A percentile compares a stretch with the other conserved stretches of the same genome.
These are phyloP conservation scores for Euura saliciscinereae DNA, from an alignment of 1,140 invertebrate genomes.

Conservation along the genomic window DNA sequence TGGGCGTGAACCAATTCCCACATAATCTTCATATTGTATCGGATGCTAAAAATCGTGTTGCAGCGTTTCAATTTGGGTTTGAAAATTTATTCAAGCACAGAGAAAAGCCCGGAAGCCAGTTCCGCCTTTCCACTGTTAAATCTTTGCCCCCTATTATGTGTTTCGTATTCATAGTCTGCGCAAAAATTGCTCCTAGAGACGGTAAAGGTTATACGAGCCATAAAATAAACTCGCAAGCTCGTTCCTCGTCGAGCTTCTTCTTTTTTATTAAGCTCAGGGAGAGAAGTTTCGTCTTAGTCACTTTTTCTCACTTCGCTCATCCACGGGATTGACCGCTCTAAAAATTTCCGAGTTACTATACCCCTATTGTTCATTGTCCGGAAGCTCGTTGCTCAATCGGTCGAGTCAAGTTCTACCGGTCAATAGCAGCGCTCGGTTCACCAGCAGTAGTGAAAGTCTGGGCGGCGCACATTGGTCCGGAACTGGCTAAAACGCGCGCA, in stretches of 20 bases:
- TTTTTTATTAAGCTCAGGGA: slow-evolving; percentile 41
- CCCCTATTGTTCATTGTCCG: not conserved
- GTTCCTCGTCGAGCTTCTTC: slow-evolving; percentile 26
- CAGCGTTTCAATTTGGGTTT: not conserved
- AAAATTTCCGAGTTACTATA: not conserved
- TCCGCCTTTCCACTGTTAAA: slow-evolving; percentile 35
- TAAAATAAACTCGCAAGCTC: slow-evolving; percentile 40
- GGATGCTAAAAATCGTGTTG: not conserved
- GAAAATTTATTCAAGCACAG: slow-evolving; percentile 2
- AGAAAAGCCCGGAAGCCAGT: not conserved
- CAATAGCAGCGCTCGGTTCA: not conserved
- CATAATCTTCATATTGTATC: slow-evolving; percentile 1
- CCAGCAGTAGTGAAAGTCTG: not conserved
- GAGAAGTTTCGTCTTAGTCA: not conserved
- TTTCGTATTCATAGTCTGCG: slow-evolving; percentile 53
- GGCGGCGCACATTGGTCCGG: no score
- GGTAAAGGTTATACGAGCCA: slow-evolving; percentile 48
- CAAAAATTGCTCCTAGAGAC: slow-evolving; percentile 49
- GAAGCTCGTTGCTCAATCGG: not conserved
- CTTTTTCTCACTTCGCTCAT: not conserved
- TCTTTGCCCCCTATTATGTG: slow-evolving; percentile 36
- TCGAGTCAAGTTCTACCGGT: not conserved
- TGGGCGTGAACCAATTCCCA: not conserved
- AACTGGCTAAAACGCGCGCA: no score
- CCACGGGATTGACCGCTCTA: not conserved